These are phyloP conservation scores for Aethina tumida DNA, from an alignment of 1,140 invertebrate species.

Conservation along the genomic window DNA sequence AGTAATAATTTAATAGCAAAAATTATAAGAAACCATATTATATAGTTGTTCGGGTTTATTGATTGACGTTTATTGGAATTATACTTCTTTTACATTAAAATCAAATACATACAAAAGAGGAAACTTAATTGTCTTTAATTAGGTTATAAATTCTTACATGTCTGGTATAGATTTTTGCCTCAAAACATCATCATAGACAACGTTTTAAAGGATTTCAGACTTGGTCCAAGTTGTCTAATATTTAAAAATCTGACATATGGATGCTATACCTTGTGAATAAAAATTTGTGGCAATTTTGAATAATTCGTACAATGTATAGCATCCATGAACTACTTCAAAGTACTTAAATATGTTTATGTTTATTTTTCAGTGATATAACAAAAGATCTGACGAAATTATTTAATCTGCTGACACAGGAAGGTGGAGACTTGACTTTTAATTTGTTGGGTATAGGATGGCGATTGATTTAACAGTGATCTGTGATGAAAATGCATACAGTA, in stretches of 20 bases:
- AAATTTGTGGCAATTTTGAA: background rate
- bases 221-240: background rate
- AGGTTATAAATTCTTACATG: no score
- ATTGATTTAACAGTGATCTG: conserved; percentile 13
- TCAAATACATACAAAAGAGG: no score
- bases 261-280: background rate
- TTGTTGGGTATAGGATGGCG: conserved; percentile 13
- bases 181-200: background rate
- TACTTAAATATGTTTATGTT: no score
- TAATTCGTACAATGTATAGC: background rate
- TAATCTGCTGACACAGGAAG: conserved; percentile 17
- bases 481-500: conserved; percentile 7
- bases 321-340: no score
- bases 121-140: no score
- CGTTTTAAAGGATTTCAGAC: background rate
- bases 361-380: conserved; percentile 6
- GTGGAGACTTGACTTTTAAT: conserved; percentile 10
- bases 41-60: no score
- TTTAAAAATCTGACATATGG: background rate
- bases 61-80: no score
- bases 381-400: conserved; percentile 10
- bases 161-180: no score
- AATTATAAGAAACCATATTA: no score
- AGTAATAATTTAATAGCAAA: no score
- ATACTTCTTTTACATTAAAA: no score